These are phyloP conservation scores for Lampropteryx suffumata DNA, from an alignment of 2,888 invertebrate species.

Conservation along the genomic window DNA sequence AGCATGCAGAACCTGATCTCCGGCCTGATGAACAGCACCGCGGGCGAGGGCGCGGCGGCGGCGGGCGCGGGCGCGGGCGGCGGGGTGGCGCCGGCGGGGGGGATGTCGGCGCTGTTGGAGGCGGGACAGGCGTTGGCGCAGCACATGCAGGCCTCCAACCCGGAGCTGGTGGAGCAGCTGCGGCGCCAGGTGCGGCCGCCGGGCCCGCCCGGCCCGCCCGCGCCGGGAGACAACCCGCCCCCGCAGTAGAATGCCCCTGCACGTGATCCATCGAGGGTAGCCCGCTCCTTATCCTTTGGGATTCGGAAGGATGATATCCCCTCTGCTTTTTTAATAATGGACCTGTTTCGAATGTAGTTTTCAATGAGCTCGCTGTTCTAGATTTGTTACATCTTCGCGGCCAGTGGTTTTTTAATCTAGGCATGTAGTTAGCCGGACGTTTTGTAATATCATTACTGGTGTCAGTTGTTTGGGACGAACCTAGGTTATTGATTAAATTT, in stretches of 20 bases:
- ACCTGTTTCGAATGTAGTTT: not conserved
- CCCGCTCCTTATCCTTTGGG: too few relatives aligned
- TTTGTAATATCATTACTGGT: too few relatives aligned
- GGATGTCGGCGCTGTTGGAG: conserved; percentile 77
- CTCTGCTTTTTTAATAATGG: not conserved
- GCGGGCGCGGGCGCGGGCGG: conserved; percentile 81
- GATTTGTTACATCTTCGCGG: not conserved
- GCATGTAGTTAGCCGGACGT: too few relatives aligned
- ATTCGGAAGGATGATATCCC: too few relatives aligned
- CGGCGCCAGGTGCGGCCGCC: conserved; percentile 85
- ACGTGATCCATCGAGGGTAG: too few relatives aligned
- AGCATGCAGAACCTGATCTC: conserved; percentile 90
- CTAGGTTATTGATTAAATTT: not conserved
- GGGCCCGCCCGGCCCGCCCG: conserved; percentile 37
- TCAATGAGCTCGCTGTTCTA: not conserved
- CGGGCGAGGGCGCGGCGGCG: conserved; percentile 72
- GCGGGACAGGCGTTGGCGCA: conserved; percentile 91
- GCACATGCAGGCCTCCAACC: conserved; percentile 92
- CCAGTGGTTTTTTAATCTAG: too few relatives aligned
- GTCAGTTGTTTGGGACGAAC: too few relatives aligned
- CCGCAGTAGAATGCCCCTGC: conserved; percentile 41
- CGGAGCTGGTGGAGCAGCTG: conserved; percentile 91
- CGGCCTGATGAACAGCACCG: conserved; percentile 75
- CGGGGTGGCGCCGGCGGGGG: too few relatives aligned
- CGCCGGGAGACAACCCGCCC: conserved; percentile 45